Evolutionary conservation across 2,797 vertebrate species (phyloP).

Genomic region (Pantherophis alleghaniensis): DNA sequence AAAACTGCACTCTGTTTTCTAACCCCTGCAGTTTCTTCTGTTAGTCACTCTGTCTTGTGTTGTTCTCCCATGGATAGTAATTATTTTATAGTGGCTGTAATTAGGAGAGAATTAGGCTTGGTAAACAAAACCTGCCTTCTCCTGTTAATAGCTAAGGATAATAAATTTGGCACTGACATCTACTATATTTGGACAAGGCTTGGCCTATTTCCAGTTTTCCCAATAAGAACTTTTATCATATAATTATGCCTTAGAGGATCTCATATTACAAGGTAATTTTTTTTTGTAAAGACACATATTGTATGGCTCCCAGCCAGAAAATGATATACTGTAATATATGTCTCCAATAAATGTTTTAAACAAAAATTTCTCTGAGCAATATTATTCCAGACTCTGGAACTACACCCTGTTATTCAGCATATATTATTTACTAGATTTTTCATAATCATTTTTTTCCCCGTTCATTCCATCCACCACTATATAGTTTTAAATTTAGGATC

Average conservation of each 20-base stretch:
- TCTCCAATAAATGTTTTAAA: constrained; percentile 82
- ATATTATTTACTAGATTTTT: constrained; percentile 74
- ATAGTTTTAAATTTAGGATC: constrained; percentile 55
- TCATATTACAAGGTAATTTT: constrained; percentile 81
- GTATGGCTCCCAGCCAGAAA: constrained; percentile 80
- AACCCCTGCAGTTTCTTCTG: constrained; percentile 85
- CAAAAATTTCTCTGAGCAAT: constrained; percentile 75
- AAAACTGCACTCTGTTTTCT: constrained; percentile 80
- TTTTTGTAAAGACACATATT: constrained; percentile 81
- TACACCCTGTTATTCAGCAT: constrained; percentile 62
- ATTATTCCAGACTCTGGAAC: constrained; percentile 64
- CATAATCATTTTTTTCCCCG: constrained; percentile 71
- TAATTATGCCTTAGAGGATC: constrained; percentile 80
- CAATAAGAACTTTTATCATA: constrained; percentile 84
- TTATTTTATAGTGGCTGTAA: constrained; percentile 93
- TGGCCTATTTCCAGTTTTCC: constrained; percentile 82
- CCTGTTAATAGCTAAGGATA: constrained; percentile 84
- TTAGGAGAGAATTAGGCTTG: constrained; percentile 93
- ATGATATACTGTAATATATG: constrained; percentile 81
- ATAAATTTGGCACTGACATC: constrained; percentile 86
- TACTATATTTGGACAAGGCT: constrained; percentile 82
- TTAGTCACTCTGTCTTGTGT: constrained; percentile 83
- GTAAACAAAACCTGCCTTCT: constrained; percentile 92
- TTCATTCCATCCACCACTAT: constrained; percentile 53
- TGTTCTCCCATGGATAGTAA: constrained; percentile 90